Conservation (phyloP, 2,888 invertebrate species). For the Alcis repandata region DNA sequence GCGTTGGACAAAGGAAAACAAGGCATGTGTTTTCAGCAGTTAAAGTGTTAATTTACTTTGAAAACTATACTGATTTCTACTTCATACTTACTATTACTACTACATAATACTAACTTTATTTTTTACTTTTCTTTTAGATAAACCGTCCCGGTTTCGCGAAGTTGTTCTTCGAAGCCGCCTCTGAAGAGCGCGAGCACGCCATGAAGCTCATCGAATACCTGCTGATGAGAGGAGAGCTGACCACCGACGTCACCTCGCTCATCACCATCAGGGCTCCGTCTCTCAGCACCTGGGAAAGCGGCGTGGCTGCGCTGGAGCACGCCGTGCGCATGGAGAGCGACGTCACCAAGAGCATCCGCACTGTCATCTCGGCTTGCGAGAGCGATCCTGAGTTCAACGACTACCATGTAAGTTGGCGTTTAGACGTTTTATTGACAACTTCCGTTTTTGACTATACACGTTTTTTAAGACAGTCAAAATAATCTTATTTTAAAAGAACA, state of each 20-base stretch:
- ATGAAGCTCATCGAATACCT: slow-evolving; percentile 95
- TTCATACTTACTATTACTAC: too few species aligned
- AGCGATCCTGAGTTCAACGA: slow-evolving; percentile 88
- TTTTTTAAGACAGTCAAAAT: too few species aligned
- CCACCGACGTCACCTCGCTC: slow-evolving; percentile 87
- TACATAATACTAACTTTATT: too few species aligned
- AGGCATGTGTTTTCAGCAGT: too few species aligned
- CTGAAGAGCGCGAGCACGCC: slow-evolving; percentile 96
- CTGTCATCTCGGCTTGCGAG: slow-evolving; percentile 91
- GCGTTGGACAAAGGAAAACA: too few species aligned
- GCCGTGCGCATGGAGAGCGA: slow-evolving; percentile 92
- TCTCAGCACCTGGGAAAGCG: slow-evolving; percentile 86
- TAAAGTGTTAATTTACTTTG: too few species aligned
- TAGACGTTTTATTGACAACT: not conserved
- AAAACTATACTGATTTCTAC: too few species aligned
- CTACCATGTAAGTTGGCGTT: slow-evolving; percentile 90
- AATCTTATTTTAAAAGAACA: too few species aligned
- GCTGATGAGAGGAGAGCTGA: slow-evolving; percentile 93
- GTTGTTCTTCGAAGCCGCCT: slow-evolving; percentile 93
- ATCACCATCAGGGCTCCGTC: slow-evolving; percentile 85
- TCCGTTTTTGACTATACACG: too few species aligned
- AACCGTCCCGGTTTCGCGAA: slow-evolving; percentile 96
- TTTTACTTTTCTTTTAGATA: too few species aligned
- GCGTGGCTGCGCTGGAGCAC: slow-evolving; percentile 89
- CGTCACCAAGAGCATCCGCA: slow-evolving; percentile 92